Evolutionary conservation across 2,888 invertebrate species (phyloP).

Genomic region (Epinotia demarniana): DNA sequence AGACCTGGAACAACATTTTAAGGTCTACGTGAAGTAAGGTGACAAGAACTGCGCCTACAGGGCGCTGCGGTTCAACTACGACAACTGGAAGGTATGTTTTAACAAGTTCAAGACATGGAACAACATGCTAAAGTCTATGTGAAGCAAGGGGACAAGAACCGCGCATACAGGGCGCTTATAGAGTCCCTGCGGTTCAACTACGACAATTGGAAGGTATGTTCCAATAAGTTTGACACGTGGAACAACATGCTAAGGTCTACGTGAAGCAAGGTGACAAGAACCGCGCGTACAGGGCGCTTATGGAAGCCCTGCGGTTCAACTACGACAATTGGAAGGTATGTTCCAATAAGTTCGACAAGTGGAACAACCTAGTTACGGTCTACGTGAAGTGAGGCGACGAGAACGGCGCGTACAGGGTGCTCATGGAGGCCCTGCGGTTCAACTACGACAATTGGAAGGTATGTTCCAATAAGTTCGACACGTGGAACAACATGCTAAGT

Average conservation of each 20-base stretch:
- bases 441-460: constrained; percentile 97
- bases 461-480: constrained; percentile 88
- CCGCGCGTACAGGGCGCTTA: constrained; percentile 92
- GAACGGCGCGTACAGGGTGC: constrained; percentile 91
- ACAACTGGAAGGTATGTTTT: constrained; percentile 91
- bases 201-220: constrained; percentile 94
- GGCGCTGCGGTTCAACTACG: constrained; percentile 95
- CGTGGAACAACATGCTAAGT: constrained; percentile 99
- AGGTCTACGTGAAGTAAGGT: not conserved
- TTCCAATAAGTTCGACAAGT: constrained; percentile 90
- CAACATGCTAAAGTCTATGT: constrained; percentile 96
- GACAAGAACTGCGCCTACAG: constrained; percentile 94
- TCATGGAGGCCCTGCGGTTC: constrained; percentile 95
- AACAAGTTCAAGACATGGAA: constrained; percentile 97
- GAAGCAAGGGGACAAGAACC: constrained; percentile 92
- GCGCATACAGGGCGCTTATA: constrained; percentile 93
- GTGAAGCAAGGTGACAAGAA: constrained; percentile 94
- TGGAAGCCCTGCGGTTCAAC: constrained; percentile 96
- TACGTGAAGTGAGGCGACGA: constrained; percentile 95
- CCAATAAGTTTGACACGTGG: constrained; percentile 97
- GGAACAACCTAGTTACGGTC: constrained; percentile 97
- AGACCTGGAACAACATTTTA: not conserved
- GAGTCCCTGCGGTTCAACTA: constrained; percentile 97
- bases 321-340: constrained; percentile 95
- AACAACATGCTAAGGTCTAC: constrained; percentile 98